Evolutionary conservation across 35 echinoderm and acorn worm genomes (phyloP), one percentile per base, ranked within the genome.

Genomic region (Eucidaris tribuloides): DNA sequence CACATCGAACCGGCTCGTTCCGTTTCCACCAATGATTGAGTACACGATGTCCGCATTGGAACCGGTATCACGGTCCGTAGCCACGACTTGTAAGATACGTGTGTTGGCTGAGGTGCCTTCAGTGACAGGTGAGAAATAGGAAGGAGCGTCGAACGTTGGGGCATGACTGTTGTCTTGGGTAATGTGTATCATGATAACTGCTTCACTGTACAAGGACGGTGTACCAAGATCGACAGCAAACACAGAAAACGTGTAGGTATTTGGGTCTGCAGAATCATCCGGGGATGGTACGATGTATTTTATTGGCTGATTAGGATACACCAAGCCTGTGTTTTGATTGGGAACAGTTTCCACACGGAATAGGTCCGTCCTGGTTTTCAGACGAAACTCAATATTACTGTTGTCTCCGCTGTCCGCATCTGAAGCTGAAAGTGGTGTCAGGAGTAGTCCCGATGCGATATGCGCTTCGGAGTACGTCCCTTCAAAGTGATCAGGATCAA

Each of bases 21-120:
- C 96, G 27, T 99, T 99, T 29, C 96, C 96, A 46, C 46, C 83
- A 50, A 84, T 45, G 24, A 93, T 87, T 17, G 82, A 83, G 78
- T 99, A 99, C 14, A 58, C 49, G 52, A 99, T 88, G 29, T 86
- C 76, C 46, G 90, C 96, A 87, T 99, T 99, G 24, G 61, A 24
- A 31, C 96, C 96, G 33, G 89, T 57, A 44, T 99, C 96, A 48
- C 79, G 40, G 57, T 99, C 90, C 49, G 11, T 66, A 27, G 96
- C 96, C 42, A 78, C 27, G 13, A 99, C 91, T 46, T 90, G 90
- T 7, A 99, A 46, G 19, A 99, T 49, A 9, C 36, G 39, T 4
- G 62, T 52, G 46, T 17, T 68, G 17, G 78, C 25, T 27, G 1
- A n/a, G 2, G 84, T 82, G 28, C 76, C 58, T 3, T 54, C 83